Evolutionary conservation across 2,797 vertebrate species (phyloP).

Genomic region (Xerus rutilus): DNA sequence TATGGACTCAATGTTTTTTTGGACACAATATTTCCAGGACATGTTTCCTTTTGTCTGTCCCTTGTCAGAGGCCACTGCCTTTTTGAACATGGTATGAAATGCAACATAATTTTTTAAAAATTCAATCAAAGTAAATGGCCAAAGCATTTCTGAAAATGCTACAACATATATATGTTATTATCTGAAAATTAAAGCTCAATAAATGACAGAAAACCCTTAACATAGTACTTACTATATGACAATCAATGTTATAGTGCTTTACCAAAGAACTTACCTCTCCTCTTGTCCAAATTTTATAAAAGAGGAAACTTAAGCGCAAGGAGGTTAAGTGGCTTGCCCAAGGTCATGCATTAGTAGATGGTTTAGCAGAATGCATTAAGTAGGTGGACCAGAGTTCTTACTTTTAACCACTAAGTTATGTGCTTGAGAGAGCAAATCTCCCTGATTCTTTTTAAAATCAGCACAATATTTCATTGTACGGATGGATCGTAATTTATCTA

Average conservation of each 20-base stretch:
- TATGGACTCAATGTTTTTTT: conserved; percentile 23
- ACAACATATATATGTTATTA: neutral
- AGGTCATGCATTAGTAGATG: neutral
- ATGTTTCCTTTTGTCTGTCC: neutral
- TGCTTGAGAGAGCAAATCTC: neutral
- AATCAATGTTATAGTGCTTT: neutral
- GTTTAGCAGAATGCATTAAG: neutral
- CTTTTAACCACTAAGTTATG: neutral
- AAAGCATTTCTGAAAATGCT: conserved; percentile 60
- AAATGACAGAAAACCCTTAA: neutral
- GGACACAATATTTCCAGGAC: neutral
- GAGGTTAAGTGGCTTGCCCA: neutral
- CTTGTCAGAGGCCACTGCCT: neutral
- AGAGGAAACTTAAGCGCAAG: neutral
- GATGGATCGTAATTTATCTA: neutral
- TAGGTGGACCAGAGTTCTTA: neutral
- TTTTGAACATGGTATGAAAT: conserved; percentile 31
- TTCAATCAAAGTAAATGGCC: neutral
- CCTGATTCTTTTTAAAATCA: neutral
- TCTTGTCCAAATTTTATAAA: neutral
- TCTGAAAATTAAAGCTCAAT: neutral
- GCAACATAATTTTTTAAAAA: conserved; percentile 41
- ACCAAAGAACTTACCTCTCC: neutral
- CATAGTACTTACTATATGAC: neutral
- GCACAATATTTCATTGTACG: neutral